Evolutionary conservation across 2,113 vertebrate genomes (phyloP).

Genomic region (Microtus montanus): DNA sequence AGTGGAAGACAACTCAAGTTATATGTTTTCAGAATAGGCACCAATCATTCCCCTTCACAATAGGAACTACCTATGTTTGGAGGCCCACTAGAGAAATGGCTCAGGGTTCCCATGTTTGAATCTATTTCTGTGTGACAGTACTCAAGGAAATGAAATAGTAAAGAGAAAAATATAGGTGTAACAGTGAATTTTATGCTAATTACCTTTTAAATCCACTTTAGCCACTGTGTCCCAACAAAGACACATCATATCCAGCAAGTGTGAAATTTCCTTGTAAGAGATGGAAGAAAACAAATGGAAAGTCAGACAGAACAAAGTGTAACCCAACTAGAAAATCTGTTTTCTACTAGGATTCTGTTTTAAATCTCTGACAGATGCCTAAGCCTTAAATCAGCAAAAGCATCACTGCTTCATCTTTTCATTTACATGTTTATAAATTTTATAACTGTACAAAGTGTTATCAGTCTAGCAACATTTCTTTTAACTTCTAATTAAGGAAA

Average conservation of each 20-base stretch:
- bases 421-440: neutral
- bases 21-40: neutral
- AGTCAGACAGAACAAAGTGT: neutral
- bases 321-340: neutral
- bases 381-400: neutral
- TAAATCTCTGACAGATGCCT: neutral
- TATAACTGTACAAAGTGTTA: neutral
- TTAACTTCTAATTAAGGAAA: neutral
- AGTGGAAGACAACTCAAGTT: neutral
- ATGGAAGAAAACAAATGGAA: neutral
- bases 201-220: neutral
- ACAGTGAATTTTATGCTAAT: neutral
- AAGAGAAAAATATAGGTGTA: neutral
- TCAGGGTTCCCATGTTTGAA: neutral
- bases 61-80: neutral
- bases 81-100: neutral
- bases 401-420: neutral
- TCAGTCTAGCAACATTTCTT: neutral
- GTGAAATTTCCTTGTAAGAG: too few relatives aligned
- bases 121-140: neutral
- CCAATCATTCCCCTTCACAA: neutral
- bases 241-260: rapidly evolving
- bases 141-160: neutral
- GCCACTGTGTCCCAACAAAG: neutral
- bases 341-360: neutral